Evolutionary conservation across 2,797 vertebrate genomes (phyloP).

Genomic region (Acipenser oxyrinchus): DNA sequence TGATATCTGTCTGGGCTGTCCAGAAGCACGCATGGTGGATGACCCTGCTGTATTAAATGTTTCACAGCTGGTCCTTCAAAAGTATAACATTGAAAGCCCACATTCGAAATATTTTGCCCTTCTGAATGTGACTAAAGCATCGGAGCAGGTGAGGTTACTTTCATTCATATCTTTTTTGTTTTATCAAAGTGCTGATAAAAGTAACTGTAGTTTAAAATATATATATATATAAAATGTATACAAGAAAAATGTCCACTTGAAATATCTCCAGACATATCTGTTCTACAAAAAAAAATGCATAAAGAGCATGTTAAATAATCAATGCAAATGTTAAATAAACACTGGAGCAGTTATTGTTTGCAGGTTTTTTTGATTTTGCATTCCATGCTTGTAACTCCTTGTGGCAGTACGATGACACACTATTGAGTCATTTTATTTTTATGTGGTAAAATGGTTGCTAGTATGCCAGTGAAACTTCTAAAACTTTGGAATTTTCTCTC

Average conservation of each 20-base stretch:
- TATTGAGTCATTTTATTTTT: no score
- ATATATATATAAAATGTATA: conserved; percentile 3
- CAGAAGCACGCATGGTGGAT: conserved; percentile 33
- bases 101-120: conserved; percentile 44
- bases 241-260: neutral
- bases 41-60: conserved; percentile 43
- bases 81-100: conserved; percentile 45
- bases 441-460: no score
- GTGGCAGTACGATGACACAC: no score
- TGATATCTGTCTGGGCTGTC: conserved; percentile 43
- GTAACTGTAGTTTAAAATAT: neutral
- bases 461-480: no score
- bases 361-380: no score
- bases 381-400: no score
- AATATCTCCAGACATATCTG: no score
- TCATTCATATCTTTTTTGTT: neutral
- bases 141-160: conserved; percentile 31
- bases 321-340: no score
- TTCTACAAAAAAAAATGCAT: no score
- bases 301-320: no score
- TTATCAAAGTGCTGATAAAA: neutral
- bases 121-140: conserved; percentile 39
- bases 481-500: no score
- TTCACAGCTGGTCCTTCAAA: conserved; percentile 42
- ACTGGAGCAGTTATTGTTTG: no score